Evolutionary conservation across 2,888 invertebrate genomes (phyloP).

Genomic region (Argynnis bischoffii): DNA sequence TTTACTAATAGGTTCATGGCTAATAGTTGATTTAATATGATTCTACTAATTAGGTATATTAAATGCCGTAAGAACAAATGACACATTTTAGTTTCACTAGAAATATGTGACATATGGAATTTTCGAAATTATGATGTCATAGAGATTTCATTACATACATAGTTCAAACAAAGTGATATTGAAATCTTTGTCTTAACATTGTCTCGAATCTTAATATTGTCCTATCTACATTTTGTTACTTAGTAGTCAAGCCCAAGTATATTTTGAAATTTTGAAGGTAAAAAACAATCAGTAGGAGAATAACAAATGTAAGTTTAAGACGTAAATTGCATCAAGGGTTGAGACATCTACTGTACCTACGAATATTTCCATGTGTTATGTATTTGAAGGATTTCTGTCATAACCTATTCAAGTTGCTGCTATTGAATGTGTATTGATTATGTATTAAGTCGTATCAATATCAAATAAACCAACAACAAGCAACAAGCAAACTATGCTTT

Average conservation of each 20-base stretch:
- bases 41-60: slow-evolving; percentile 8
- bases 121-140: too few species aligned
- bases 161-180: too few species aligned
- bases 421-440: slow-evolving; percentile 5
- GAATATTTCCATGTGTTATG: slow-evolving; percentile 1
- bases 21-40: slow-evolving; percentile 21
- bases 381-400: slow-evolving; percentile 14
- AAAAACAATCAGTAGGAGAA: too few species aligned
- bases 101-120: neutral
- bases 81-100: neutral
- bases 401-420: neutral
- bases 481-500: neutral
- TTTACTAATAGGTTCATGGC: slow-evolving; percentile 30
- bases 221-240: too few species aligned
- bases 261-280: too few species aligned
- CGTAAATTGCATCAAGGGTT: neutral
- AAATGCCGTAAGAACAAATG: neutral
- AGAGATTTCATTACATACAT: too few species aligned
- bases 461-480: slow-evolving; percentile 5
- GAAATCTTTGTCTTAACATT: too few species aligned
- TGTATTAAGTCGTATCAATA: slow-evolving; percentile 7
- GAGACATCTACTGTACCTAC: neutral
- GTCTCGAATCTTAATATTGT: too few species aligned
- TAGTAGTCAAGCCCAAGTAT: too few species aligned
- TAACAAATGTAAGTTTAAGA: too few species aligned